Evolutionary conservation across 2,113 vertebrate species (phyloP).

Genomic region (Oryzias celebensis): DNA sequence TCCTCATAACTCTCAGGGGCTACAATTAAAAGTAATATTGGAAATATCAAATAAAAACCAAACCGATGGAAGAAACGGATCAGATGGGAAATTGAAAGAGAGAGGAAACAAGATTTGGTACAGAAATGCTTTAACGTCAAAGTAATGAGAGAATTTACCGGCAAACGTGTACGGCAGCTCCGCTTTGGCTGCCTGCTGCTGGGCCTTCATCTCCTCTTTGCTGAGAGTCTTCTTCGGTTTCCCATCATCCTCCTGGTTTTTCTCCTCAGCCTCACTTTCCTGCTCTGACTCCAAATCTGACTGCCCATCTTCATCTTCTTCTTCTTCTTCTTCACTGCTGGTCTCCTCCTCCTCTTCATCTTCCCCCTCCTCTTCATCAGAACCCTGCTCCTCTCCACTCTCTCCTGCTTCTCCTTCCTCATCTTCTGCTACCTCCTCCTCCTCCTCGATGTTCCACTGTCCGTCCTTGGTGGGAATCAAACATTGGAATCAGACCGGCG

Average conservation of each 20-base stretch:
- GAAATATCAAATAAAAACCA: too few species aligned
- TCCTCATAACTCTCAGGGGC: conserved; percentile 82
- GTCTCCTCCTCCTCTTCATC: conserved; percentile 33
- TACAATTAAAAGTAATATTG: conserved; percentile 43
- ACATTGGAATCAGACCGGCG: neutral
- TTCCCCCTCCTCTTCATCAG: conserved; percentile 36
- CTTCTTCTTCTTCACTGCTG: conserved; percentile 10
- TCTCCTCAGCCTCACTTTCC: conserved; percentile 71
- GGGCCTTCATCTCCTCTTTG: conserved; percentile 52
- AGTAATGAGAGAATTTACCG: conserved; percentile 67
- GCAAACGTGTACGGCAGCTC: conserved; percentile 89
- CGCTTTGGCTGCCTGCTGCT: conserved; percentile 70
- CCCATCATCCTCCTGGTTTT: conserved; percentile 27
- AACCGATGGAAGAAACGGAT: too few species aligned
- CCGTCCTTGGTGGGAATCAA: conserved; percentile 77
- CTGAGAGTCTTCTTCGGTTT: conserved; percentile 1
- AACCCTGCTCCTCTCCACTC: conserved; percentile 35
- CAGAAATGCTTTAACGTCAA: neutral
- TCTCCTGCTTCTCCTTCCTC: conserved; percentile 28
- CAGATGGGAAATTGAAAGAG: too few species aligned
- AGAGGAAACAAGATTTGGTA: too few species aligned
- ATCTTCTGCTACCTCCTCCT: conserved; percentile 31
- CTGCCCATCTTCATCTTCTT: conserved; percentile 66
- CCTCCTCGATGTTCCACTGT: conserved; percentile 73
- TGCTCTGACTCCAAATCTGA: conserved; percentile 82